Percentiles rank a stretch among this genome's conserved stretches.
These are phyloP conservation scores for Pogonocherus hispidulus DNA, from an alignment of 2,888 invertebrate genomes.

Conservation along the genomic window DNA sequence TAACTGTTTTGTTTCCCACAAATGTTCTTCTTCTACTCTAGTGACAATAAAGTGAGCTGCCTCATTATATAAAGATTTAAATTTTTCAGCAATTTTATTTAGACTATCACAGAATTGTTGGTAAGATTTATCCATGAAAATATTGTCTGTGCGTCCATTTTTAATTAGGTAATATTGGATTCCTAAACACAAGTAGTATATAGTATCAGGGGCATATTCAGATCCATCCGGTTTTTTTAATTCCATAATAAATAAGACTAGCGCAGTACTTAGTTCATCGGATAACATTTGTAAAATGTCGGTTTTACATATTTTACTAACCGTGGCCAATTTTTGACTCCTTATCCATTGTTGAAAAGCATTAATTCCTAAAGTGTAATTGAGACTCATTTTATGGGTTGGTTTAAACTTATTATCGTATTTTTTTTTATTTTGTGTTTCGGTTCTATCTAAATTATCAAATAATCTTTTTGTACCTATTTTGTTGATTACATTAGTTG, in stretches of 20 bases:
- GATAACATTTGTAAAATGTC: constrained; percentile 87
- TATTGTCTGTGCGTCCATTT: constrained; percentile 89
- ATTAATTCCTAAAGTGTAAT: constrained; percentile 86
- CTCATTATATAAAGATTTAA: constrained; percentile 81
- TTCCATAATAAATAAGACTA: constrained; percentile 89
- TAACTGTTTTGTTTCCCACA: constrained; percentile 93
- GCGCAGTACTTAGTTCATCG: constrained; percentile 85
- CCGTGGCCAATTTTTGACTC: constrained; percentile 74
- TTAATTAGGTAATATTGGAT: constrained; percentile 91
- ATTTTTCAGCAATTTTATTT: constrained; percentile 84
- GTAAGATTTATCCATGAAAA: constrained; percentile 89
- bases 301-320: constrained; percentile 63
- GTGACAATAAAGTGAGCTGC: constrained; percentile 84
- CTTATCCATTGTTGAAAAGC: constrained; percentile 92
- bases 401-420: not conserved
- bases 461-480: not conserved
- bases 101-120: constrained; percentile 88
- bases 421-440: constrained; percentile 76
- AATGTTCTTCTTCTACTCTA: constrained; percentile 89
- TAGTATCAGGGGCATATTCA: constrained; percentile 90
- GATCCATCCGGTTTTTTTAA: constrained; percentile 88
- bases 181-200: constrained; percentile 90
- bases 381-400: constrained; percentile 30
- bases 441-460: constrained; percentile 75
- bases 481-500: not conserved